Evolutionary conservation across 2,797 vertebrate genomes (phyloP), one percentile per base, ranked within the genome.

Genomic region (Hybognathus amarus): DNA sequence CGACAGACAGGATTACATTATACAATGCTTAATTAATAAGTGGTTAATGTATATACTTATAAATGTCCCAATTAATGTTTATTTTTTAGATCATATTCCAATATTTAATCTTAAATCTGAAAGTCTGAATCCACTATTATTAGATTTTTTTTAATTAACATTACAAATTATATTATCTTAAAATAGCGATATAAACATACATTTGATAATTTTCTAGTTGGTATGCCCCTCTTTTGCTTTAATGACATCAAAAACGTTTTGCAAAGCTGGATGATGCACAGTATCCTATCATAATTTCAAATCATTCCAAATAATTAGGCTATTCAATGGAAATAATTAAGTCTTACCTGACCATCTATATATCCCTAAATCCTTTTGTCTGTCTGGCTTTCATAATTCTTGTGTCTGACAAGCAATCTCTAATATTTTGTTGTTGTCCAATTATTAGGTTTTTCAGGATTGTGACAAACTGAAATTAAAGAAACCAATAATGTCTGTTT

Each of bases 321-420:
- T 33, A 6, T 36, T 36, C 36, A 36, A 36, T 36, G 36, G 36
- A 36, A 6, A 36, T 36, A 36, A 36, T 36, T 36, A 4, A 36
- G 6, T 36, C 36, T 36, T 36, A 36, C 36, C 36, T 36, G 5
- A 36, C 36, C 1, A 36, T 36, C 36, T 36, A 36, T 18, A 4
- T 33, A 0, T 24, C 8, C 18, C n/a, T n/a, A n/a, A n/a, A 0
- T 24, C 8, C 20, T 0, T 38, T 22, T 3, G 0, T 54, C 50
- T 22, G 1, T 56, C 54, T n/a, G 9, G n/a, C 22, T 11, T 1
- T 24, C 54, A 54, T 2, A 54, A 22, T 54, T 9, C 7, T 54
- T 22, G 52, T 54, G 20, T 54, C 18, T 22, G 20, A 22, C 52
- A 54, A 54, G 22, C 20, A 9, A 4, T 59, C n/a, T 59, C n/a